A percentile compares a stretch with the other conserved stretches of the same genome.
phyloP scores from a whole-genome alignment of 2,888 invertebrate species.

The Saturnia pavonia region DNA sequence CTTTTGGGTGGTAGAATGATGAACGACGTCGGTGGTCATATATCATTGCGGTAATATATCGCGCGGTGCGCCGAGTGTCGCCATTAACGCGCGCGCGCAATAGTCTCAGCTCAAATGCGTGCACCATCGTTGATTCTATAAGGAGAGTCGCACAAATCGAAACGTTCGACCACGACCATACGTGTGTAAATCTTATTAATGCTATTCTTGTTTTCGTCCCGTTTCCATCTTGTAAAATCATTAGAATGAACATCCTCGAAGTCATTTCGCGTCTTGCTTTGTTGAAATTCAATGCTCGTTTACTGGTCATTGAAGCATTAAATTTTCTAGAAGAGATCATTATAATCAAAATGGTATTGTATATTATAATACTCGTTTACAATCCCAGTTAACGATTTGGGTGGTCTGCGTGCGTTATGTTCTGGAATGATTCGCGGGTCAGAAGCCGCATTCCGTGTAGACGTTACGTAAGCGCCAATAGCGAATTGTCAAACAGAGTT shows the following conservation, averaged over 20 bases:
- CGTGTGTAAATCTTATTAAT: constrained; percentile 78
- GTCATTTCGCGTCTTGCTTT: constrained; percentile 41
- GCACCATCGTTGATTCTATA: constrained; percentile 62
- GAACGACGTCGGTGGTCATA: constrained; percentile 75
- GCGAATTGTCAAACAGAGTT: constrained; percentile 64
- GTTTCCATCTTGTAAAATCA: constrained; percentile 67
- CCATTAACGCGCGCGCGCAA: constrained; percentile 79
- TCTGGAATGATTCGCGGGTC: constrained; percentile 64
- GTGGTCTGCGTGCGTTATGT: constrained; percentile 67
- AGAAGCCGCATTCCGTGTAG: constrained; percentile 62
- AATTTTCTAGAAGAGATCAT: constrained; percentile 53
- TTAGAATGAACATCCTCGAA: constrained; percentile 52
- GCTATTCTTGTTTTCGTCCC: constrained; percentile 74
- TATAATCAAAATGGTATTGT: constrained; percentile 69
- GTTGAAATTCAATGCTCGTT: constrained; percentile 45
- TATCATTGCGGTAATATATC: constrained; percentile 80
- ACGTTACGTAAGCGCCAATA: constrained; percentile 56
- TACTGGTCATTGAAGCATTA: constrained; percentile 44
- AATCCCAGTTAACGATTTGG: constrained; percentile 56
- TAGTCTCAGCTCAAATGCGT: constrained; percentile 57
- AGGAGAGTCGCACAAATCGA: constrained; percentile 74
- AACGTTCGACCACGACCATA: constrained; percentile 71
- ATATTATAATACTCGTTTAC: constrained; percentile 52
- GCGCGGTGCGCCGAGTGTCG: constrained; percentile 77
- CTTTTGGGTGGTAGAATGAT: constrained; percentile 81